Conservation (phyloP, 2,888 invertebrate species). For the Blastobasis adustella region DNA sequence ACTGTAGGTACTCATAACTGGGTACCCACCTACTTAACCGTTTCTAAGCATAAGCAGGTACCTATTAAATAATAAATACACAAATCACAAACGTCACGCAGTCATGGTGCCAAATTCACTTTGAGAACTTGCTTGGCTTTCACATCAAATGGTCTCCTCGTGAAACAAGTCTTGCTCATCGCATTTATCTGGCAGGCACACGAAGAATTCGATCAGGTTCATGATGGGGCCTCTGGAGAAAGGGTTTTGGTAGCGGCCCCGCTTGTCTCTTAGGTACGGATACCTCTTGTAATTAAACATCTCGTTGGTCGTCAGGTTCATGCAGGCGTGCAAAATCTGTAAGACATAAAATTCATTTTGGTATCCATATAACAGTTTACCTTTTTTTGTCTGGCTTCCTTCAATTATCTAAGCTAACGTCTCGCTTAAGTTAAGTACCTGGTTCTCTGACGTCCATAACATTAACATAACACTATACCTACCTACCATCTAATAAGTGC, state of each 20-base stretch:
- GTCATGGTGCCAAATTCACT: constrained; percentile 2
- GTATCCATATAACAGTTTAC: too few relatives aligned
- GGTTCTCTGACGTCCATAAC: too few relatives aligned
- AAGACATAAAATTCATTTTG: constrained; percentile 23
- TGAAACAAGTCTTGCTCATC: constrained; percentile 83
- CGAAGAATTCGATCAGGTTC: constrained; percentile 93
- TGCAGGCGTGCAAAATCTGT: constrained; percentile 91
- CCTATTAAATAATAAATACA: too few relatives aligned
- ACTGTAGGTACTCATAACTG: too few relatives aligned
- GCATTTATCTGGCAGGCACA: constrained; percentile 86
- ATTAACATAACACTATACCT: too few relatives aligned
- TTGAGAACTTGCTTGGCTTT: constrained; percentile 18
- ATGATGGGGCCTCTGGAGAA: constrained; percentile 91
- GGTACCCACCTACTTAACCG: too few relatives aligned
- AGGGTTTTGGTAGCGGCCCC: constrained; percentile 92
- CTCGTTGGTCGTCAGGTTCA: constrained; percentile 96
- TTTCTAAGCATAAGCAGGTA: too few relatives aligned
- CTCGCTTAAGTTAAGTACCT: background rate
- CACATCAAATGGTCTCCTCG: constrained; percentile 75
- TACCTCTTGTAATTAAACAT: constrained; percentile 96
- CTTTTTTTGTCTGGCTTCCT: background rate
- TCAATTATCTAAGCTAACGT: background rate
- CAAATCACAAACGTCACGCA: too few relatives aligned
- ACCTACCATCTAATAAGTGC: too few relatives aligned
- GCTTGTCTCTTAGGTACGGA: constrained; percentile 90